Base-by-base conservation (phyloP, 64 coral and sea anemone species). In the Montipora capricornis region DNA sequence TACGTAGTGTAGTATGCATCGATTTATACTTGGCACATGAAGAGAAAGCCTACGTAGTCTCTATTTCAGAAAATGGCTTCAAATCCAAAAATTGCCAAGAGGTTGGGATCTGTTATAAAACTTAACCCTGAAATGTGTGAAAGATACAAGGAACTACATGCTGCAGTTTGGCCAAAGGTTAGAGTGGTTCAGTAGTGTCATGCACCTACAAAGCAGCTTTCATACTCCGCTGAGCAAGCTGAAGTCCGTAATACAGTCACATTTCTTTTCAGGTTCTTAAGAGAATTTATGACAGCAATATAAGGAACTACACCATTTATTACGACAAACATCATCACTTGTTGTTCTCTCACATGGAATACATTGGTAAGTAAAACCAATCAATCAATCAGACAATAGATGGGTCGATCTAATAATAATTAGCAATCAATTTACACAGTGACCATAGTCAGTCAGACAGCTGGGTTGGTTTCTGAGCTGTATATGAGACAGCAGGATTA, bases 271-370 rank as follows among this genome's bases (percentile, higher is more conserved):
- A 97, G 96, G 84, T 97, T 13, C 82, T 97, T 20, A 73, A 97
- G 68, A 95, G 96, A 48, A 81, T 97, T 37, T 80, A 84, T 78
- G 85, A 91, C 45, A 97, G 96, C 75, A 97, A 97, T 75, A 69
- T 97, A 48, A 88, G 96, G 70, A 97, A 97, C 93, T 97, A 92
- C 64, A 95, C 96, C 44, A 97, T 97, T 48, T 97, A 97, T 47
- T 95, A 89, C 78, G 96, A 97, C 19, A 97, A 97, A 44, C 71
- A 95, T 69, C 91, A 91, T 44, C 83, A 95, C 8, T 79, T 97
- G 10, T 58, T 97, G 15, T 97, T 97, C 49, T 97, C 96, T 49
- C 96, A 97, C 77, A 91, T 97, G 93, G 96, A 97, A 62, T 97
- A 97, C 29, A 92, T 95, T 55, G 96, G 96, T 97, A 80, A 89